Percentiles rank a stretch among this genome's conserved stretches.
These are phyloP conservation scores for Marisa cornuarietis DNA, from an alignment of 1,140 invertebrate genomes.

Conservation along the genomic window DNA sequence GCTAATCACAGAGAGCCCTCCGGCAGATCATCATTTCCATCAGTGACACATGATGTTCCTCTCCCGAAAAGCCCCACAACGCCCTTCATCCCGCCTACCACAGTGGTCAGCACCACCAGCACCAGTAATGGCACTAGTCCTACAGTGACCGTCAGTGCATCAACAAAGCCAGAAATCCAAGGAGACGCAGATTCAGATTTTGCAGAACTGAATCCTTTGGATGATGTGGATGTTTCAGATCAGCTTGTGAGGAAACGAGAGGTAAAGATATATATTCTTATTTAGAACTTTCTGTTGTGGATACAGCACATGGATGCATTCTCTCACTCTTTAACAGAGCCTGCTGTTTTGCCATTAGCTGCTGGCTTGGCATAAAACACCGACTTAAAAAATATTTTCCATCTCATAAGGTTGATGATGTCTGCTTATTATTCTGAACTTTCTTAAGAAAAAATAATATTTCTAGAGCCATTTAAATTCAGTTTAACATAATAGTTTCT, in stretches of 20 bases:
- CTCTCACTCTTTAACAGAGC: too few relatives aligned
- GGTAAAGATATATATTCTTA: slow-evolving; percentile 25
- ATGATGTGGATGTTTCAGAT: slow-evolving; percentile 82
- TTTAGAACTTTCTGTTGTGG: too few relatives aligned
- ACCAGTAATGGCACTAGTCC: slow-evolving; percentile 47
- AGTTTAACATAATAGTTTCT: background rate
- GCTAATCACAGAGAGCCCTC: slow-evolving; percentile 39
- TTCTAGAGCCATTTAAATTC: background rate
- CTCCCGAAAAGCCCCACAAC: background rate
- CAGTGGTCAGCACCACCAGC: slow-evolving; percentile 8
- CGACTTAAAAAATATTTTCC: too few relatives aligned
- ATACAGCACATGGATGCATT: too few relatives aligned
- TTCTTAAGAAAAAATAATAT: background rate
- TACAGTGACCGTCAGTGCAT: slow-evolving; percentile 11
- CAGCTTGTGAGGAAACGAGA: slow-evolving; percentile 77
- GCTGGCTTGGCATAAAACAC: too few relatives aligned
- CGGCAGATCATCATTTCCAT: slow-evolving; percentile 52
- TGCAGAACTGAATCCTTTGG: slow-evolving; percentile 70
- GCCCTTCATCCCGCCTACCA: slow-evolving; percentile 10
- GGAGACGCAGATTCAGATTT: slow-evolving; percentile 58
- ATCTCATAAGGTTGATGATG: too few relatives aligned
- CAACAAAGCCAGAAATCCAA: slow-evolving; percentile 57
- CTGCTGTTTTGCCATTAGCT: too few relatives aligned
- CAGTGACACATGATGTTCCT: background rate
- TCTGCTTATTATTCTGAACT: too few relatives aligned